Base-by-base conservation (phyloP, 2,113 vertebrate species). In the Bagarius yarrelli region DNA sequence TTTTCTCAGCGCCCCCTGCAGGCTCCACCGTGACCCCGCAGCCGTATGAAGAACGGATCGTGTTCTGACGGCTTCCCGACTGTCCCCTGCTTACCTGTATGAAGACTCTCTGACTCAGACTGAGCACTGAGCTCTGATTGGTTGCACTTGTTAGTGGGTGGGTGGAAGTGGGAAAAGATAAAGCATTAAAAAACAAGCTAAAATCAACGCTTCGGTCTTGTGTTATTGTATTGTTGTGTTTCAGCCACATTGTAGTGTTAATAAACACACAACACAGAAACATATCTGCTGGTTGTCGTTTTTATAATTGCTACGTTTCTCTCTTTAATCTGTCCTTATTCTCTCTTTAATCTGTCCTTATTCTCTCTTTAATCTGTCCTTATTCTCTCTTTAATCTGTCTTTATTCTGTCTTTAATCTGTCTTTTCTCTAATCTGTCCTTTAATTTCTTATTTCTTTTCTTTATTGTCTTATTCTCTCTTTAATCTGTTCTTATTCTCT, bases 11-110 rank as follows among this genome's bases (percentile, higher is more conserved):
- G 52, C 76, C 61, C 78, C 73, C 64, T 76, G 56, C 78, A 57
- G 75, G 57, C 72, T 25, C 50, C 60, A 12, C 6, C 69, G 8
- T 40, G 27, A 79, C 60, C 3, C 82, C 82, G 76, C 90, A 92
- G 87, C 92, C 90, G 89, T 72, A 82, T 94, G 93, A 93, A n/a
- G 92, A 92, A 92, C 89, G 87, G 87, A 60, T 13, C 78, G 89
- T 86, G 80, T 92, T 93, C 93, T 84, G 93, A 93, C 89, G 90
- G 91, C 89, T 89, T 93, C 89, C 87, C 67, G 87, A 88, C 91
- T 90, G 23, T 76, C 74, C 21, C 32, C 70, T 66, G 87, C 61
- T 83, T 76, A 74, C 84, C 69, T 61, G 53, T 56, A 61, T 76
- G 84, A 85, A 75, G 61, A 75, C 74, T 83, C 76, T 79, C 61